Percentiles rank a stretch among this genome's conserved stretches.
Evolutionary conservation across 2,888 invertebrate species (phyloP).

Genomic region (Amphipoea lucens): DNA sequence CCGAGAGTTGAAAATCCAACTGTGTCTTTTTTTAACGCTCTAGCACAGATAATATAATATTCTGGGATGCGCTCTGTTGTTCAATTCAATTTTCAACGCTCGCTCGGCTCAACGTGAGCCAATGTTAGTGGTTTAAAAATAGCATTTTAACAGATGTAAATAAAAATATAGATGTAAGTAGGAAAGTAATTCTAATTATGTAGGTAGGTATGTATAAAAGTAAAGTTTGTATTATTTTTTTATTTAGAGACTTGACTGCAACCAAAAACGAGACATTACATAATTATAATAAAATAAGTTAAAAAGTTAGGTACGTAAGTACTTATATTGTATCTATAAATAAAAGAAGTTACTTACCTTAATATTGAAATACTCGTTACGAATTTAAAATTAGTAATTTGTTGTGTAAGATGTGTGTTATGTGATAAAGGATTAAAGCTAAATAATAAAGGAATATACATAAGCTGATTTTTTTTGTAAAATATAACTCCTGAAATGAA

Average conservation of each 20-base stretch:
- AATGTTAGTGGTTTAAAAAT: not conserved
- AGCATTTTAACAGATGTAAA: conserved; percentile 34
- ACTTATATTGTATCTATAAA: no score
- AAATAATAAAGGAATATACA: not conserved
- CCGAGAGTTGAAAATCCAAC: no score
- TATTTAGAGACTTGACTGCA: conserved; percentile 41
- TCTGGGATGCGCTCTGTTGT: not conserved
- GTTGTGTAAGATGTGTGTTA: conserved; percentile 16
- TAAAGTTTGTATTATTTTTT: conserved; percentile 5
- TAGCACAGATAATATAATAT: no score
- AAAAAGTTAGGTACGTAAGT: no score
- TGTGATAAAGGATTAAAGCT: conserved; percentile 15
- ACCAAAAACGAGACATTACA: conserved; percentile 48
- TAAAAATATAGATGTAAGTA: conserved; percentile 38
- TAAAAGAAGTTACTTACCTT: not conserved
- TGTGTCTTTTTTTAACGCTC: no score
- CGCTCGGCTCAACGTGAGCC: not conserved
- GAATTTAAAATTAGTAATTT: not conserved
- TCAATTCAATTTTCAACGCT: no score
- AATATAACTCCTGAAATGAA: not conserved
- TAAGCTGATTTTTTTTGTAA: not conserved
- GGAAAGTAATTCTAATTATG: not conserved
- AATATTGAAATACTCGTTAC: not conserved
- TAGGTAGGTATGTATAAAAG: not conserved
- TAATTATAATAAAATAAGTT: not conserved